Percentiles rank a stretch among this genome's conserved stretches.
Evolutionary conservation across 2,888 invertebrate species (phyloP).

Genomic region (Anoncus sp.): DNA sequence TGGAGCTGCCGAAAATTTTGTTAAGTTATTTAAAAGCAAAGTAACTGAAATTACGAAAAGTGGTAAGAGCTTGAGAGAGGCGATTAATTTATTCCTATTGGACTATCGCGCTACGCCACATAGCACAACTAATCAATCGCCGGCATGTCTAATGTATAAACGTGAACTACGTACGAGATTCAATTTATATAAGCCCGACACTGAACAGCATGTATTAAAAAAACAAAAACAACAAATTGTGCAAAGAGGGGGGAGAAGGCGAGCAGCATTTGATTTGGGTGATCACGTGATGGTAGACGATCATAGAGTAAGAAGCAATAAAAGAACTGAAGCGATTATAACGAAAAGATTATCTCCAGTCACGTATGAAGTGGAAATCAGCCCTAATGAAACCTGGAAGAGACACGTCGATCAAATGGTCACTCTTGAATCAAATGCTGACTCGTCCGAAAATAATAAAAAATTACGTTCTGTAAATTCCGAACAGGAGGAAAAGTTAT

Average conservation of each 20-base stretch:
- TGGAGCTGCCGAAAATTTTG: too few species aligned
- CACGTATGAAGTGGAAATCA: neutral
- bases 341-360: neutral
- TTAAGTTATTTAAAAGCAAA: conserved; percentile 61
- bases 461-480: too few species aligned
- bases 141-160: neutral
- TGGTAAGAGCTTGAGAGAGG: conserved; percentile 4
- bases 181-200: neutral
- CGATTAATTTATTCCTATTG: conserved; percentile 20
- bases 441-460: neutral
- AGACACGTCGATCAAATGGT: neutral
- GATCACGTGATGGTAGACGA: neutral
- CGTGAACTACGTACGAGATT: too few species aligned
- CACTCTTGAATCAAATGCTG: neutral
- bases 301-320: neutral
- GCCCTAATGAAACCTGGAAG: neutral
- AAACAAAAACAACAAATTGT: neutral
- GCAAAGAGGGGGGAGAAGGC: neutral
- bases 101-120: neutral
- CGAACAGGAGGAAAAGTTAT: neutral
- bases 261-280: neutral
- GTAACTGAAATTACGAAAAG: conserved; percentile 33
- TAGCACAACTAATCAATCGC: neutral
- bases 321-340: neutral
- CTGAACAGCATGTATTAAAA: neutral